Conservation (phyloP, 2,113 vertebrate genomes). For the Eurystomus gularis region DNA sequence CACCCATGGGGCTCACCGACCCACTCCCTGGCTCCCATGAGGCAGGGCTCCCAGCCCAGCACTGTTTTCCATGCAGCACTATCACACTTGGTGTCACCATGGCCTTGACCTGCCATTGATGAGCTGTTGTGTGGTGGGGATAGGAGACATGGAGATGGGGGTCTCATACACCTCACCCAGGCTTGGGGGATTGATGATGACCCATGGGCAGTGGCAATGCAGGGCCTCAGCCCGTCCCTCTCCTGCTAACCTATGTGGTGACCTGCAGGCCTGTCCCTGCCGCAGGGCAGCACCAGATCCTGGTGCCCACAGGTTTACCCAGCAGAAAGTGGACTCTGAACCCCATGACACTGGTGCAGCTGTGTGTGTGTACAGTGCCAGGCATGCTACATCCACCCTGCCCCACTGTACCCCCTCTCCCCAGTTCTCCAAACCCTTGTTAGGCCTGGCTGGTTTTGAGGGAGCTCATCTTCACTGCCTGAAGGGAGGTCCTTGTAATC, state of each 20-base stretch:
- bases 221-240: background rate
- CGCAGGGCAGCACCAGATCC: background rate
- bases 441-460: background rate
- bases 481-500: background rate
- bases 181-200: accelerated
- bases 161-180: background rate
- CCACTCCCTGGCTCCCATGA: accelerated
- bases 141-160: accelerated
- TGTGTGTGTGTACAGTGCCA: accelerated
- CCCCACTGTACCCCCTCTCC: accelerated
- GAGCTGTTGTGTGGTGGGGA: background rate
- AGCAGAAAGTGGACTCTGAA: background rate
- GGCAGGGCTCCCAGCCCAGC: background rate
- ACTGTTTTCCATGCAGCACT: background rate
- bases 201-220: no score
- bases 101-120: background rate
- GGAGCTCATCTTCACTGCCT: accelerated
- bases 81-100: accelerated
- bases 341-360: accelerated
- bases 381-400: background rate
- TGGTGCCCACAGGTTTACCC: background rate
- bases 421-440: background rate
- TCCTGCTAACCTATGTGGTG: background rate
- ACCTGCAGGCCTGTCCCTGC: background rate
- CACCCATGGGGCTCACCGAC: accelerated